Base-by-base conservation (phyloP, 2,797 vertebrate genomes). In the Manis crassicaudata region DNA sequence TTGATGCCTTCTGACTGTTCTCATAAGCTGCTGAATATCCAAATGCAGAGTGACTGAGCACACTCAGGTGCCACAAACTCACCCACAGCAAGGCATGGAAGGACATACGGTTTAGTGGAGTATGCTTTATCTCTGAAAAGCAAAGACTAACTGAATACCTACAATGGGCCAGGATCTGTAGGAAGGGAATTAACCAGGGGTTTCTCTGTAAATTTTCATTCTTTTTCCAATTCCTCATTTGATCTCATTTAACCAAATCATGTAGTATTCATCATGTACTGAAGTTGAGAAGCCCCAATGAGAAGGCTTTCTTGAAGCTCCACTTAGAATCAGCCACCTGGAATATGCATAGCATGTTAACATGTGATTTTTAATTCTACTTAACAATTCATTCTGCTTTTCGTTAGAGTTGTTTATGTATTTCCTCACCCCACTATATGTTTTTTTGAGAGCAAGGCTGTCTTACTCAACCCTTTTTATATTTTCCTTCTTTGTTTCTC, bases 171-270 rank as follows among this genome's bases (percentile, higher is more conserved):
- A 81, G 10, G 12, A 17, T 82, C 13, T 85, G 1, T 88, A 92
- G 75, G 18, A 92, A 75, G 20, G 14, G 3, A 87, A 4, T 86
- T 82, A 82, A 67, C 75, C 17, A 46, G 68, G 23, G 10, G 63
- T 90, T 79, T 93, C 56, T 93, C 1, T 63, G n/a, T 35, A 96
- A 37, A 37, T 75, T 58, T 86, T 87, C 25, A 56, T 92, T 58
- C 12, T 86, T 3, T 58, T 3, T 81, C 62, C 6, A 75, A 35
- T 75, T 95, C 4, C 43, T 87, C 23, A 13, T 68, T 90, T 52
- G 18, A 63, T 63, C 21, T 87, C 68, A 1, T 37, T 92, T 85
- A 92, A 73, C 32, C 32, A 90, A 73, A 27, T 63, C n/a, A 77
- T 5, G 50, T 52, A 62, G 20, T 92, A 13, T 52, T 89, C 88